Evolutionary conservation across 1,140 invertebrate species (phyloP), one percentile per base, ranked within the genome.

Genomic region (Calliopsis andreniformis): DNA sequence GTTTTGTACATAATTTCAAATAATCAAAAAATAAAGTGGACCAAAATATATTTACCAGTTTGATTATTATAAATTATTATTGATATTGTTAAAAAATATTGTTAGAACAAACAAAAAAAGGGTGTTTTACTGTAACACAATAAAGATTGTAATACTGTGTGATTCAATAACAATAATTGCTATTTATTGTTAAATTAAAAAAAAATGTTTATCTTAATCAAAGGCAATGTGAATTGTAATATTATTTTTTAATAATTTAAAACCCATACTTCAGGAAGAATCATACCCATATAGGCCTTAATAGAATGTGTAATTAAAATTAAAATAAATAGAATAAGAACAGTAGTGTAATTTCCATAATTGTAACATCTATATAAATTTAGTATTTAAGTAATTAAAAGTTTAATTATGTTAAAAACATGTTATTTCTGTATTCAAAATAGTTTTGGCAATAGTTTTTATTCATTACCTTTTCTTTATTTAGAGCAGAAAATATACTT

Each of bases 21-120:
- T 47, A 67, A 12, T 28, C 42, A 56, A 20, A 43, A 16, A 67
- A 72, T 64, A 64, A 63, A 75, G 51, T 23, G 71, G 71, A 75
- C 71, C 71, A 75, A 75, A 56, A 43, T 73, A 55, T 63, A 62
- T n/a, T 62, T 62, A 49, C 66, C 35, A 64, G 23, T 43, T 64
- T 53, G 39, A 23, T n/a, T 43, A 73, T n/a, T n/a, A n/a, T n/a
- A n/a, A n/a, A n/a, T n/a, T n/a, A n/a, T n/a, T n/a, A n/a, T n/a
- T n/a, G n/a, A n/a, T n/a, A n/a, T n/a, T n/a, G n/a, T n/a, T n/a
- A n/a, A n/a, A n/a, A 39, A 39, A 39, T 32, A 59, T 39, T 39
- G 35, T 39, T n/a, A 23, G 5, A 49, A 42, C 2, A n/a, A 1
- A 0, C 18, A 23, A 63, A 3, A 8, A n/a, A 12, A 23, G 16